These are phyloP conservation scores for Chascanopsetta lugubris DNA, from an alignment of 2,113 vertebrate species.

Conservation along the genomic window DNA sequence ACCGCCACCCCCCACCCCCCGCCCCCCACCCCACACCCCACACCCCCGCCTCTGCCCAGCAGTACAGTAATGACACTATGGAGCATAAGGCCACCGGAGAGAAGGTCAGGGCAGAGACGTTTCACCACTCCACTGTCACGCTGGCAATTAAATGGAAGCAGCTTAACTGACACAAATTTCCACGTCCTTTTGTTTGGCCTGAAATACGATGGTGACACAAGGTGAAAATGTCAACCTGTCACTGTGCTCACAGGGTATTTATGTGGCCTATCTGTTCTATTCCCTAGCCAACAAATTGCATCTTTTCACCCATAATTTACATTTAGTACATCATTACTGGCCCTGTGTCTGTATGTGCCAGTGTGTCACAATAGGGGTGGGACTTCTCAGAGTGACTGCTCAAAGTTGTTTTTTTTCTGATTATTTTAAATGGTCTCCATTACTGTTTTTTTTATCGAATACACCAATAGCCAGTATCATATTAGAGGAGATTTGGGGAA, in stretches of 20 bases:
- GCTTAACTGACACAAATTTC: constrained; percentile 53
- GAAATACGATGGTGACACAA: constrained; percentile 16
- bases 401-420: too few species aligned
- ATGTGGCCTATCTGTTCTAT: background rate
- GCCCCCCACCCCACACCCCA: too few species aligned
- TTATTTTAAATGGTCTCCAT: too few species aligned
- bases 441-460: background rate
- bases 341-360: background rate
- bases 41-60: constrained; percentile 11
- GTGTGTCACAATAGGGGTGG: too few species aligned
- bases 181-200: constrained; percentile 4
- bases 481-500: constrained; percentile 2
- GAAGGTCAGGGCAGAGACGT: constrained; percentile 38
- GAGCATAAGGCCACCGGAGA: constrained; percentile 30
- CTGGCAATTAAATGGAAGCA: constrained; percentile 62
- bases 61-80: constrained; percentile 38
- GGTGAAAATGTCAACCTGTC: constrained; percentile 32
- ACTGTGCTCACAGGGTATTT: constrained; percentile 23
- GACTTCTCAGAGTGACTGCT: too few species aligned
- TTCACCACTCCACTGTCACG: constrained; percentile 43
- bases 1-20: too few species aligned
- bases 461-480: background rate
- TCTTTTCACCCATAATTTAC: constrained; percentile 6
- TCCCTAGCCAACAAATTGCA: constrained; percentile 14
- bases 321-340: background rate